Evolutionary conservation across 2,113 vertebrate species (phyloP), one percentile per base, ranked within the genome.

Genomic region (Grus americana): DNA sequence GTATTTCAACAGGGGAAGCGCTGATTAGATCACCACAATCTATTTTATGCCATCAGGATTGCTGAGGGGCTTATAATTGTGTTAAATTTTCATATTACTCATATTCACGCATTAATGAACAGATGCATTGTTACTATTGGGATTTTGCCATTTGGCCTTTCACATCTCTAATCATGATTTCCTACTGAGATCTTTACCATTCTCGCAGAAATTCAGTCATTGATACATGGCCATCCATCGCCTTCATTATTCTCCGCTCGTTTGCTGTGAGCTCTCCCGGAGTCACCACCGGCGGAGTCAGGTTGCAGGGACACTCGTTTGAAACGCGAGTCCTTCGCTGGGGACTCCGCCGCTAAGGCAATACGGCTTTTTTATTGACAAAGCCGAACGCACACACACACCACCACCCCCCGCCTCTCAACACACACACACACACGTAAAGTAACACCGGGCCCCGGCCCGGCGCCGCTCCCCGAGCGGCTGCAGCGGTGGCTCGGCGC

Each of bases 1-100:
- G 81, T 68, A 78, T 95, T 97, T 98, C 95, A 96, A 82, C 95
- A 82, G 91, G 90, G 86, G 73, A 84, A 86, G 84, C 32, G 40
- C 91, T 97, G 92, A 94, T 94, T 93, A 97, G 82, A 90, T 96
- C 90, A 92, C 74, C 74, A 34, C 74, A 86, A 78, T 95, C 61
- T 95, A 84, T 97, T 97, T 95, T 74, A 88, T 57, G 75, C 91
- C 73, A 65, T 93, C 91, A 68, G 78, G 40, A 84, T 58, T 67
- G 86, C 97, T 95, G 90, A 81, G 95, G 89, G 93, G 89, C 55
- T 97, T 94, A 84, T 92, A 95, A 95, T 96, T 74, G 82, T 81
- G 93, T 96, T 94, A 97, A 95, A 96, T 96, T 96, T 97, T 98
- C 86, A 82, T 88, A 96, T 95, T 96, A 95, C 88, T 97, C 86